Conservation (phyloP, 2,888 invertebrate species). For the Timema podura region DNA sequence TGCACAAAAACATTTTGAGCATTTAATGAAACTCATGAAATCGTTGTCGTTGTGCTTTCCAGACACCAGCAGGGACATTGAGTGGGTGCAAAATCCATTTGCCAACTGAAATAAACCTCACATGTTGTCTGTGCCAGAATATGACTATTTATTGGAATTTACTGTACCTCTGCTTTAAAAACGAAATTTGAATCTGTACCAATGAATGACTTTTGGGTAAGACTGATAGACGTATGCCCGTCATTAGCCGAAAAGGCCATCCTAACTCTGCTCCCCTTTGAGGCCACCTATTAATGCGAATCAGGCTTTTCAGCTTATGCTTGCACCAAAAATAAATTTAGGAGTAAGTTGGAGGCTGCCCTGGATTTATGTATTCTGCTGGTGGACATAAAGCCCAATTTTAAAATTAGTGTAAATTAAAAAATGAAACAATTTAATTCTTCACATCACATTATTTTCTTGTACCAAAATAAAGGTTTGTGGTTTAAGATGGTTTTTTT, state of each 20-base stretch:
- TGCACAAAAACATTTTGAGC: not conserved
- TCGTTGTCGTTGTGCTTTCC: not conserved
- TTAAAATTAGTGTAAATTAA: not conserved
- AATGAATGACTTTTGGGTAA: not conserved
- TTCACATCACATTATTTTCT: not conserved
- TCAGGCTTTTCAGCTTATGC: not conserved
- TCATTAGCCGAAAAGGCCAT: not conserved
- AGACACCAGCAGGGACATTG: not conserved
- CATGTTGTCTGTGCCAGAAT: not conserved
- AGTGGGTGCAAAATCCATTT: not conserved
- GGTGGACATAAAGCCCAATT: constrained; percentile 3
- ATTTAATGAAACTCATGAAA: not conserved
- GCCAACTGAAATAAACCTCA: not conserved
- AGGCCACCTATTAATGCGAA: not conserved
- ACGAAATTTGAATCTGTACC: not conserved
- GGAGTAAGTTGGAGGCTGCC: not conserved
- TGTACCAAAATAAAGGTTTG: not conserved
- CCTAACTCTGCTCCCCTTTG: not conserved
- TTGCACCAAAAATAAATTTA: not conserved
- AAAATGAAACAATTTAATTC: not conserved
- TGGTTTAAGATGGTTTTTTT: not conserved
- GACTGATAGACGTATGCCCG: not conserved
- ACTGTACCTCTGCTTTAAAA: not conserved
- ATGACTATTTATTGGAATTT: not conserved
- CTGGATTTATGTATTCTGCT: not conserved